These are phyloP conservation scores for Frieseomelitta varia DNA, from an alignment of 1,140 invertebrate species.

Conservation along the genomic window DNA sequence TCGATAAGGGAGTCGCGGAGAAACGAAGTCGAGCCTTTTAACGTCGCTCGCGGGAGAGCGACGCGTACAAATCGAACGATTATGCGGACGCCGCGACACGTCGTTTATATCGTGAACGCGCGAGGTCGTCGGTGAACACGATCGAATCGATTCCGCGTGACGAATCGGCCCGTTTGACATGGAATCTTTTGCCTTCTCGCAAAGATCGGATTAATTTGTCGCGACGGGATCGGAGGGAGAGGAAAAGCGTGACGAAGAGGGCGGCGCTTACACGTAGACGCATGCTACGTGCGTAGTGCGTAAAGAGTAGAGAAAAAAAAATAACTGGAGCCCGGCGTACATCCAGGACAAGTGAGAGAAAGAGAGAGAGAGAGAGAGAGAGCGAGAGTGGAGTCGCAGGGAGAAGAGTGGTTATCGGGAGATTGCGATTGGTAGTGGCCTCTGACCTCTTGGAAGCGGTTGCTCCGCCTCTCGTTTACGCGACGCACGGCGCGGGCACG, in stretches of 20 bases:
- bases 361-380: constrained; percentile 30
- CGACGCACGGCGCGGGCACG: constrained; percentile 53
- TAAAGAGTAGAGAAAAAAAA: not conserved
- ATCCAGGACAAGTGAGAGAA: constrained; percentile 5
- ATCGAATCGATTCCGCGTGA: constrained; percentile 72
- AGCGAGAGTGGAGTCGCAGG: constrained; percentile 27
- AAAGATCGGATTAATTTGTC: not conserved
- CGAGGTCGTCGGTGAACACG: constrained; percentile 60
- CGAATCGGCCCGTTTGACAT: constrained; percentile 56
- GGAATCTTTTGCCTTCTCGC: not conserved
- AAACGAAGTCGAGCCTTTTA: not conserved
- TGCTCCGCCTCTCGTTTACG: constrained; percentile 75
- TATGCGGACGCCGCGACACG: constrained; percentile 69
- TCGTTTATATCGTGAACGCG: constrained; percentile 38
- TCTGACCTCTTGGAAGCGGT: constrained; percentile 69
- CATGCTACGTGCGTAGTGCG: not conserved
- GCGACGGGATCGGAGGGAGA: not conserved
- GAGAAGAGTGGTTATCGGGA: constrained; percentile 71
- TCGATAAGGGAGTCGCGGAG: not conserved
- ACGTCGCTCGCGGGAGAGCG: constrained; percentile 13
- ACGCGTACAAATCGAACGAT: constrained; percentile 73
- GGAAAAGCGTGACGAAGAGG: not conserved
- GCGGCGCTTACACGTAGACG: not conserved
- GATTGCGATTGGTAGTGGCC: constrained; percentile 74
- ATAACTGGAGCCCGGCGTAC: not conserved